Conservation (phyloP, 2,797 vertebrate genomes). For the Sebastes nivosus region DNA sequence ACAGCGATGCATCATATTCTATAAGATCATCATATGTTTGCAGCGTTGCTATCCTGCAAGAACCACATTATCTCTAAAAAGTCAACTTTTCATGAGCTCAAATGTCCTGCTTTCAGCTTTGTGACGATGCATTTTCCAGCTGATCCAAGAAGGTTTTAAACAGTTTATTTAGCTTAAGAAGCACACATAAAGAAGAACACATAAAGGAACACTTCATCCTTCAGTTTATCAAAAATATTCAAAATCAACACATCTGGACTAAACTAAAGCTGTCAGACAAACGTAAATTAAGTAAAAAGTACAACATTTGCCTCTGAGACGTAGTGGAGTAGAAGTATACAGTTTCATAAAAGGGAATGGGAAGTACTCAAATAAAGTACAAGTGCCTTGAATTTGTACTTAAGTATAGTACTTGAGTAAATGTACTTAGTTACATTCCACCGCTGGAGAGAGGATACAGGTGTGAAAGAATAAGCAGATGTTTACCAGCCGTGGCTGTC, state of each 20-base stretch:
- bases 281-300: not conserved
- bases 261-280: no score
- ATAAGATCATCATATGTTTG: not conserved
- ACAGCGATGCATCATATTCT: not conserved
- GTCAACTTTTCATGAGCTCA: no score
- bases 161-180: not conserved
- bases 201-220: not conserved
- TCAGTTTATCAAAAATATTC: not conserved
- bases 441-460: not conserved
- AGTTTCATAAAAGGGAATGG: not conserved
- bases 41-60: not conserved
- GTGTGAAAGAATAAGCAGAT: not conserved
- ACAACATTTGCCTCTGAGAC: no score
- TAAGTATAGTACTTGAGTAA: not conserved
- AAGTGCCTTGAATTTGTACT: no score
- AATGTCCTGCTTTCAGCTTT: not conserved
- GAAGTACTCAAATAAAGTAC: not conserved
- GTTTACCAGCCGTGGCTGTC: constrained; percentile 93
- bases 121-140: not conserved
- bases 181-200: not conserved
- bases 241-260: not conserved
- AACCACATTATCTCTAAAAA: not conserved
- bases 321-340: no score
- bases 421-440: not conserved
- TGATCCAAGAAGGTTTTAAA: not conserved